Base-by-base conservation (phyloP, 2,888 invertebrate genomes). In the Archaeoteleia sp. region DNA sequence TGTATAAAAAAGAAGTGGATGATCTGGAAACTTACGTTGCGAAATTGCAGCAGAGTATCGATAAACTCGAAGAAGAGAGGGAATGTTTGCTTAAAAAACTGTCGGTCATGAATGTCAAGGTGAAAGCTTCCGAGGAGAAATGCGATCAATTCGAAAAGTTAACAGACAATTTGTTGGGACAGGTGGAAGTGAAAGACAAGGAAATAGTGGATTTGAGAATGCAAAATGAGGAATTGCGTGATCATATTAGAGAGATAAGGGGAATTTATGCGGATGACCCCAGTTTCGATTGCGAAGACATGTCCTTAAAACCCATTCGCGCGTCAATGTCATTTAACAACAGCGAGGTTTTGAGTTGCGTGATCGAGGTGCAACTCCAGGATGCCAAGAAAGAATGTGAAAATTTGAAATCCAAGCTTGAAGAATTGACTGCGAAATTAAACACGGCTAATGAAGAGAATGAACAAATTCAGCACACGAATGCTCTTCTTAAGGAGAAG, bases 11-110 rank as follows among this genome's bases (percentile, higher is more conserved):
- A 14, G 89, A 90, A 77, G 82, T 91, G 23, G 84, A 87, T 54
- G 86, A 86, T 54, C 79, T 89, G 29, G 90, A 91, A 74, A 82
- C 87, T 35, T 86, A 87, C 23, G 83, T 90, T 7, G 77, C 86
- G 0, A 85, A 87, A 48, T 85, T 88, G 0, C 87, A 89, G 68
- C 83, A 81, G 39, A 88, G 88, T 71, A 78, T 89, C 9, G 87
- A 88, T n/a, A 87, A 88, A 53, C 78, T 88, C 0, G 85, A 86
- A 46, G 86, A 86, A 51, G 89, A 90, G 32, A 87, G 88, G 46
- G 88, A 90, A 53, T 72, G 77, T 1, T 85, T 87, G 39, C 86
- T 84, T 45, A 80, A 86, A 43, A 88, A 83, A 67, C 58, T 82
- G n/a, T 54, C 67, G 3, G 20, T 20, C 20, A 4, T 4, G 5